Base-by-base conservation (phyloP, 2,797 vertebrate species). In the Pipistrellus nathusii region DNA sequence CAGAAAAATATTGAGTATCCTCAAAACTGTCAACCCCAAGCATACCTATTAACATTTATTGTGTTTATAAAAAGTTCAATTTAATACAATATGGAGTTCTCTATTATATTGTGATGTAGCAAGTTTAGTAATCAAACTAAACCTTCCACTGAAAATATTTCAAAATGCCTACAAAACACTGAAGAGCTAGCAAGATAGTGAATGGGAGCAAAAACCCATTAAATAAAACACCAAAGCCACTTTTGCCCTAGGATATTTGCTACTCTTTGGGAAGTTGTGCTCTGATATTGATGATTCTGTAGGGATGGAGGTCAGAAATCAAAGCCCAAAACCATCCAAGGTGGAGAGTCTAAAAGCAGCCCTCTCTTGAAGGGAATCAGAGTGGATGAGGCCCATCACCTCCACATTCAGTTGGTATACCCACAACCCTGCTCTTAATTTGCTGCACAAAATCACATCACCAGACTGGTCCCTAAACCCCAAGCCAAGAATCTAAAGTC, bases 101-200 rank as follows among this genome's bases (percentile, higher is more conserved):
- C 20, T 32, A 18, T 85, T 78, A 85, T 44, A 55, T 48, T 71
- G 18, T 25, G 48, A 59, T 76, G 32, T 38, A 10, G 6, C 30
- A 78, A 82, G 71, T 66, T 66, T 73, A 83, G 38, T 66, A 93
- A 77, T 72, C 62, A 91, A 62, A 72, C 27, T 21, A 55, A 55
- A 55, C 53, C 20, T 55, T 55, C 53, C 53, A 8, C 20, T 25
- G 18, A 85, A 84, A 94, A 76, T 11, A 64, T 82, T 17, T 85
- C 27, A 85, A 87, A 87, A 85, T 35, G 1, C n/a, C 46, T 78
- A 46, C 48, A 71, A 75, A 76, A 3, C 62, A 88, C 73, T 32
- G 18, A 88, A 57, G 23, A 57, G 6, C 18, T 59, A 78, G 4
- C 8, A 85, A 92, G 55, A 46, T 59, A 87, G 11, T 35, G 48